Conservation (phyloP, 1,140 invertebrate genomes). For the Callitettix versicolor region DNA sequence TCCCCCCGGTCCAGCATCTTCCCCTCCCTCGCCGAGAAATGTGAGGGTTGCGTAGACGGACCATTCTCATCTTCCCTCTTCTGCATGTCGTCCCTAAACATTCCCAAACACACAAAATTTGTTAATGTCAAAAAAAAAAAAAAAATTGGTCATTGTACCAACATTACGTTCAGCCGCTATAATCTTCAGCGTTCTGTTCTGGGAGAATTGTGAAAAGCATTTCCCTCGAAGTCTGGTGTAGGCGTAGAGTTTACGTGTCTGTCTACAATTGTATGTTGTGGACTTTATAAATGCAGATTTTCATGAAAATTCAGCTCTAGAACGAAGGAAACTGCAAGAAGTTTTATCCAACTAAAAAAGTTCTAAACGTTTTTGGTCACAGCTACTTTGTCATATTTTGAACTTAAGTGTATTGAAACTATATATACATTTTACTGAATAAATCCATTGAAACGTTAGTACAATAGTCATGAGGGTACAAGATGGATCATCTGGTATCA, state of each 20-base stretch:
- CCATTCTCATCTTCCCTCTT: conserved; percentile 22
- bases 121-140: background rate
- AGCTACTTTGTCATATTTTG: too few species aligned
- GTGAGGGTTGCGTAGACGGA: conserved; percentile 18
- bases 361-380: too few species aligned
- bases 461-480: too few species aligned
- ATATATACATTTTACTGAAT: too few species aligned
- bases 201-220: background rate
- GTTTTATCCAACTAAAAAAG: too few species aligned
- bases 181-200: background rate
- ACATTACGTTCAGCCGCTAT: background rate
- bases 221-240: background rate
- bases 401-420: too few species aligned
- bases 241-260: background rate
- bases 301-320: too few species aligned
- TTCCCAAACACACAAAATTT: conserved; percentile 9
- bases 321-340: too few species aligned
- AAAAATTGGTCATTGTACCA: background rate
- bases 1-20: conserved; percentile 13
- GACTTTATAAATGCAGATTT: too few species aligned
- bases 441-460: too few species aligned
- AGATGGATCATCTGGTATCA: too few species aligned
- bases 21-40: conserved; percentile 15
- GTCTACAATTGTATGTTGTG: too few species aligned
- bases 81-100: conserved; percentile 19